Conservation (phyloP, 2,888 invertebrate genomes). For the Phengaris arion region DNA sequence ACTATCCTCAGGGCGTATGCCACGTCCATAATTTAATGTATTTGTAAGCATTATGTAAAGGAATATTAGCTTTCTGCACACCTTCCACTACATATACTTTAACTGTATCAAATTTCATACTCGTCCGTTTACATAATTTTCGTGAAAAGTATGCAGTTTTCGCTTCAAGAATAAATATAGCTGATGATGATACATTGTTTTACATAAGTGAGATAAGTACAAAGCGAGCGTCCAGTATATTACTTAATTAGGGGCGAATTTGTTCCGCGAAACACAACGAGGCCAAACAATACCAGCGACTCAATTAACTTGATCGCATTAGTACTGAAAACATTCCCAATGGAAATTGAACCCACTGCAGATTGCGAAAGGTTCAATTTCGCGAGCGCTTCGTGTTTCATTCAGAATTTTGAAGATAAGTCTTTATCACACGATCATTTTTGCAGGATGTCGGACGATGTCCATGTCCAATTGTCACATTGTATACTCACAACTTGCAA, state of each 20-base stretch:
- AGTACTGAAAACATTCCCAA: neutral
- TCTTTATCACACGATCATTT: constrained; percentile 10
- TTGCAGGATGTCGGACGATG: neutral
- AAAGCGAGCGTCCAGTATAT: constrained; percentile 39
- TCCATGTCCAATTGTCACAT: neutral
- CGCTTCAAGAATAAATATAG: too few species aligned
- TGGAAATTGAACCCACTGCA: neutral
- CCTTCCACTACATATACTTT: too few species aligned
- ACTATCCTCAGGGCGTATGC: too few species aligned
- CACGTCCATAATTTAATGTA: too few species aligned
- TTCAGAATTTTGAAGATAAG: neutral
- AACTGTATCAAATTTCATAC: too few species aligned
- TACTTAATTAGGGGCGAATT: constrained; percentile 70
- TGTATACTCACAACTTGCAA: too few species aligned
- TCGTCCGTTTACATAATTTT: too few species aligned
- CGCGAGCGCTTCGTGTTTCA: neutral
- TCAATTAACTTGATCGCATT: constrained; percentile 54
- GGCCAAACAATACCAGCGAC: constrained; percentile 75
- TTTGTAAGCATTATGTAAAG: too few species aligned
- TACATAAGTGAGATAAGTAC: neutral
- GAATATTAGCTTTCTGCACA: too few species aligned
- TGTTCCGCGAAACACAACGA: constrained; percentile 76
- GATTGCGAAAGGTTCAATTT: neutral
- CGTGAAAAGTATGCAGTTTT: too few species aligned
- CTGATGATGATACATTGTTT: too few species aligned